Evolutionary conservation across 2,797 vertebrate species (phyloP).

Genomic region (Danio choprae): DNA sequence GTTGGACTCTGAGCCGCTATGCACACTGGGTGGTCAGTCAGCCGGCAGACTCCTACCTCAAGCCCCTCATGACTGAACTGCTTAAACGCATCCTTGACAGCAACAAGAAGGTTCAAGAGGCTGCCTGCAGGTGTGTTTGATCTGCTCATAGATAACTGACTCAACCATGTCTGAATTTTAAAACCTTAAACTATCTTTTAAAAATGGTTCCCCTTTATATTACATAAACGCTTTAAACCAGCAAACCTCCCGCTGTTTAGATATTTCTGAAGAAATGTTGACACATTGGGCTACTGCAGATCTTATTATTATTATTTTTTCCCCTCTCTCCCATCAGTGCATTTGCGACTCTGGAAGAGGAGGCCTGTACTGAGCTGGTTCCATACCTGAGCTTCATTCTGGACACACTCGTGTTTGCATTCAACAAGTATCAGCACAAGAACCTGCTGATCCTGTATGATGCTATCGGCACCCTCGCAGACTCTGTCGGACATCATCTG

Average conservation of each 20-base stretch:
- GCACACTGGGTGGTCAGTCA: conserved; percentile 96
- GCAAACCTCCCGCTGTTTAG: no score
- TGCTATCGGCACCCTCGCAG: conserved; percentile 92
- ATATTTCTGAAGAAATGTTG: no score
- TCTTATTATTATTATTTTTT: background rate
- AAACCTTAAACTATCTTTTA: no score
- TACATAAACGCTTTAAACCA: no score
- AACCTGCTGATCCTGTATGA: conserved; percentile 96
- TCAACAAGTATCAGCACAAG: conserved; percentile 97
- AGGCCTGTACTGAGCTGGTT: conserved; percentile 94
- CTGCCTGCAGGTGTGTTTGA: conserved; percentile 87
- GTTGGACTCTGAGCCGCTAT: conserved; percentile 95
- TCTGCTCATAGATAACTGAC: background rate
- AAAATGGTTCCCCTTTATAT: no score
- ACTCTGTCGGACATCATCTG: conserved; percentile 95
- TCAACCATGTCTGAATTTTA: background rate
- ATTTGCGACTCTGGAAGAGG: conserved; percentile 94
- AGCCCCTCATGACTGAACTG: conserved; percentile 94
- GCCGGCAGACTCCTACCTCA: conserved; percentile 88
- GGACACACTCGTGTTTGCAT: conserved; percentile 94
- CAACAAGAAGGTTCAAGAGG: conserved; percentile 95
- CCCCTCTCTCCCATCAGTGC: conserved; percentile 77
- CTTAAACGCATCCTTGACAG: conserved; percentile 95
- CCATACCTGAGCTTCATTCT: conserved; percentile 95
- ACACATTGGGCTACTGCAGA: background rate